These are phyloP conservation scores for Sesia apiformis DNA, from an alignment of 2,888 invertebrate species.

Conservation along the genomic window DNA sequence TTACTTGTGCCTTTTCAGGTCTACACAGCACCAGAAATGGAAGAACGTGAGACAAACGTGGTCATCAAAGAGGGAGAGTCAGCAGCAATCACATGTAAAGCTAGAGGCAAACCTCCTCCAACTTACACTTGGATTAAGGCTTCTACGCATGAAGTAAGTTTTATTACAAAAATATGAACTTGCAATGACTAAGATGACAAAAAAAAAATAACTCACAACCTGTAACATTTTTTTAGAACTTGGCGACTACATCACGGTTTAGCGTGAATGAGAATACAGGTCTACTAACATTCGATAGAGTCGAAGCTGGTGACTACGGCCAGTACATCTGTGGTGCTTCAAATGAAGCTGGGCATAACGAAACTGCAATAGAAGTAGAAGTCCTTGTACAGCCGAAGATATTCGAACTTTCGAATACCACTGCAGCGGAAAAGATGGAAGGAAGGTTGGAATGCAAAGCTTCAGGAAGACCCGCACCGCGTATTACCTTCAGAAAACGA, in stretches of 20 bases:
- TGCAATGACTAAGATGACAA: too few species aligned
- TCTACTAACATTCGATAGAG: slow-evolving; percentile 80
- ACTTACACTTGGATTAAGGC: slow-evolving; percentile 88
- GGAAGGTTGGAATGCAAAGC: slow-evolving; percentile 84
- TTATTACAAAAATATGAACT: neutral
- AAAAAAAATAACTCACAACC: too few species aligned
- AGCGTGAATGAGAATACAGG: slow-evolving; percentile 82
- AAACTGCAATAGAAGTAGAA: slow-evolving; percentile 79
- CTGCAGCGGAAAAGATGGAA: slow-evolving; percentile 76
- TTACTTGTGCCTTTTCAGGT: slow-evolving; percentile 57
- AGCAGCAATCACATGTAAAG: slow-evolving; percentile 83
- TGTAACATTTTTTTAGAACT: slow-evolving; percentile 62
- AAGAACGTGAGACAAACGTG: slow-evolving; percentile 72
- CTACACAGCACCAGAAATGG: slow-evolving; percentile 83
- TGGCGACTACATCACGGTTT: slow-evolving; percentile 77
- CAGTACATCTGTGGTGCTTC: slow-evolving; percentile 86
- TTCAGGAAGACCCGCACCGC: slow-evolving; percentile 86
- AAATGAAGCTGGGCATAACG: slow-evolving; percentile 84
- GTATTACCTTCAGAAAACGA: slow-evolving; percentile 85
- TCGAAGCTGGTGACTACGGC: slow-evolving; percentile 85
- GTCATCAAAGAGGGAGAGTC: slow-evolving; percentile 88
- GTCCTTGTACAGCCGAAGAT: slow-evolving; percentile 87
- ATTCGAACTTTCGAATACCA: slow-evolving; percentile 83
- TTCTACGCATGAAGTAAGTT: slow-evolving; percentile 73
- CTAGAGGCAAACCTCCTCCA: slow-evolving; percentile 89